Base-by-base conservation (phyloP, 2,113 vertebrate genomes). In the Aspidoscelis tigris region DNA sequence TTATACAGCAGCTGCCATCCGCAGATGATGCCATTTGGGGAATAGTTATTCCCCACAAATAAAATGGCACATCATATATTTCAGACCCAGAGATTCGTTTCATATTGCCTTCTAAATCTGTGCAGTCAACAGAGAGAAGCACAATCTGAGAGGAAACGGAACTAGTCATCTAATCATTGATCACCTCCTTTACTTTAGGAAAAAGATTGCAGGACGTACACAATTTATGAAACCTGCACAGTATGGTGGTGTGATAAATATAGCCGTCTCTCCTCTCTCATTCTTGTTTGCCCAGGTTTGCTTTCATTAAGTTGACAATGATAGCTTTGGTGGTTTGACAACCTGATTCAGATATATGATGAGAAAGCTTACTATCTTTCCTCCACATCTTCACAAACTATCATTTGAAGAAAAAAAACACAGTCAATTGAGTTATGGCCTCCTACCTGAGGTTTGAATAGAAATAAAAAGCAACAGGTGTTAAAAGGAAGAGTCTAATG, bases 251-350 rank as follows among this genome's bases (percentile, higher is more conserved):
- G 50, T 78, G 68, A 86, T 84, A 64, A 78, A 64, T 79, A 39
- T 47, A 84, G 39, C 50, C 39, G 39, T 78, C 72, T 76, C 12
- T 64, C 20, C 7, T 24, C 55, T 84, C 26, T 64, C 5, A 58
- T 44, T 84, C 11, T 64, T 73, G 44, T 61, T 47, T 75, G 76
- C 64, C 55, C 43, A 86, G 64, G 70, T 78, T 77, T 82, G 66
- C 61, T 86, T 78, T 78, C 81, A 82, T 66, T 73, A 78, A 66
- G 33, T 55, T 86, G 76, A 82, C 80, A 78, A 43, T 86, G n/a
- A 78, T 50, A 73, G 69, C 58, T 82, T 82, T 78, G 43, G 58
- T 82, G 68, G 22, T 78, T 82, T 82, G 80, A 86, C 76, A 86
- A 78, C 55, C 43, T 55, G 75, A 86, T 82, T 73, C 70, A 64